These are phyloP conservation scores for Osedax frankpressi DNA, from an alignment of 2,888 invertebrate species.

Conservation along the genomic window DNA sequence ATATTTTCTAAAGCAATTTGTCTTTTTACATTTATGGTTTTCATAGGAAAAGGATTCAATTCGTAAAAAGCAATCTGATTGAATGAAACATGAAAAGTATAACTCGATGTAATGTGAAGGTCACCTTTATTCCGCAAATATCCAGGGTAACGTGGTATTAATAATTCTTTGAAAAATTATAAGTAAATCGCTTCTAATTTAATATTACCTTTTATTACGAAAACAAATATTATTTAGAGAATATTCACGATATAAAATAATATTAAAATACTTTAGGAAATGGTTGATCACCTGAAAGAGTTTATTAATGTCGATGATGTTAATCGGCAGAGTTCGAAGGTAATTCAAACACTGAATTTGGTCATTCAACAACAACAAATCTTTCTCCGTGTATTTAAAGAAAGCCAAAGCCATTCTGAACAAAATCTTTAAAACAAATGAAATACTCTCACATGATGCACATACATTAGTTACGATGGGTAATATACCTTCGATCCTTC, in stretches of 20 bases:
- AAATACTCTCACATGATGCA: no score
- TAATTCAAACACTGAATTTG: conserved; percentile 32
- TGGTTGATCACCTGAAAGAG: conserved; percentile 30
- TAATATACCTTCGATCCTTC: conserved; percentile 51
- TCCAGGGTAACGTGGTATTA: background rate
- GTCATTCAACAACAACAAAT: conserved; percentile 31
- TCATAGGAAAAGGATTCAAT: conserved; percentile 44
- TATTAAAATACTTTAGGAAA: background rate
- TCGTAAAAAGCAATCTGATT: conserved; percentile 41
- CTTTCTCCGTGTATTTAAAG: conserved; percentile 40
- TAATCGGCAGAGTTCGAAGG: conserved; percentile 37
- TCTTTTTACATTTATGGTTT: conserved; percentile 33
- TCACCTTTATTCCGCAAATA: background rate
- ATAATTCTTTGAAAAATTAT: background rate
- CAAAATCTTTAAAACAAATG: no score
- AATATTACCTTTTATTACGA: no score
- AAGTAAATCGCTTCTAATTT: background rate
- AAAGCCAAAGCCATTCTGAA: conserved; percentile 45
- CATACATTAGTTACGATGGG: no score
- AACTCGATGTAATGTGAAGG: no score
- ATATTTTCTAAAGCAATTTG: background rate
- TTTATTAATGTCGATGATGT: conserved; percentile 35
- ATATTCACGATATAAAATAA: background rate
- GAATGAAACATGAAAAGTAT: no score
- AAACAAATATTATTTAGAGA: no score